Evolutionary conservation across 2,113 vertebrate genomes (phyloP).

Genomic region (Gopherus evgoodei): DNA sequence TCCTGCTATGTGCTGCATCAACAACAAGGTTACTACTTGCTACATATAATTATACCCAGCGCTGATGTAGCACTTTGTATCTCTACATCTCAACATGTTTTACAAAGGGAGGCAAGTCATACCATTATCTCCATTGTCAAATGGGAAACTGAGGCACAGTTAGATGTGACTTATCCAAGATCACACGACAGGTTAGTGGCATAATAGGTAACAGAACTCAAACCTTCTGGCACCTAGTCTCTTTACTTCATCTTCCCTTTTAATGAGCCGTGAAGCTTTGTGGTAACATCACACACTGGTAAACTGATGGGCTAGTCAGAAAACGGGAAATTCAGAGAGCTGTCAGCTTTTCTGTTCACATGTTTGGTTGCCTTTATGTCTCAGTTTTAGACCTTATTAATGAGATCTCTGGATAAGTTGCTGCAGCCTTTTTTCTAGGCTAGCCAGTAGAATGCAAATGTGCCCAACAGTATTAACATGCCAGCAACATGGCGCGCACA

Average conservation of each 20-base stretch:
- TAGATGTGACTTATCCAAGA: not conserved
- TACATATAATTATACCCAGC: not conserved
- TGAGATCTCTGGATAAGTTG: not conserved
- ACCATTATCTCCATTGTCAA: not conserved
- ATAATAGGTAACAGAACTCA: rapidly evolving
- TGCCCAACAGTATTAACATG: not conserved
- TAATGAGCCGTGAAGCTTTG: not conserved
- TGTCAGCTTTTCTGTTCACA: not conserved
- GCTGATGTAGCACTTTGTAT: not conserved
- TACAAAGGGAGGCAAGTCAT: not conserved
- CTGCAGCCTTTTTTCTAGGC: not conserved
- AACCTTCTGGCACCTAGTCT: not conserved
- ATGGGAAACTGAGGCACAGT: not conserved
- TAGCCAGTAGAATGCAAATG: not conserved
- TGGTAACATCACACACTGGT: not conserved
- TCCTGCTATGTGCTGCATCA: rapidly evolving
- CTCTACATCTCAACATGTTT: not conserved
- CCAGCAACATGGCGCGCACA: not conserved
- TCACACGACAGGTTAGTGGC: not conserved
- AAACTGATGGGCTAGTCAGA: not conserved
- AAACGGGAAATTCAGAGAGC: not conserved
- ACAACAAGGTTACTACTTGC: not conserved
- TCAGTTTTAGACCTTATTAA: not conserved
- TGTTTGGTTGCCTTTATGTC: not conserved
- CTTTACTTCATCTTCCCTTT: rapidly evolving